Conservation (phyloP, 2,888 invertebrate species). For the Lepeophtheirus nordmannii region DNA sequence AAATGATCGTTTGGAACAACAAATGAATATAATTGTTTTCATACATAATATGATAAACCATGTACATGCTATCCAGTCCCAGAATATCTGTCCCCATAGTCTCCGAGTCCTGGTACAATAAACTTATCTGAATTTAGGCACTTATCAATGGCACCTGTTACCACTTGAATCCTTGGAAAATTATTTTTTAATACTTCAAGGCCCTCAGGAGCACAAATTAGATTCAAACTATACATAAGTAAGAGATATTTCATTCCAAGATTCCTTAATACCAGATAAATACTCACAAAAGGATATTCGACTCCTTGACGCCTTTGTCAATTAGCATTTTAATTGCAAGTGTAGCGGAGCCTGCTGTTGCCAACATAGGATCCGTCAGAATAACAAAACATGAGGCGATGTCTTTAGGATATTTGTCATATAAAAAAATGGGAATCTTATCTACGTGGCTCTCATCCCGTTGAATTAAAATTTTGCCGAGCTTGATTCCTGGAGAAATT, state of each 20-base stretch:
- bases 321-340: slow-evolving; percentile 18
- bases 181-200: slow-evolving; percentile 10
- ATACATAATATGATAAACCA: neutral
- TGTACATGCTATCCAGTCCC: slow-evolving; percentile 9
- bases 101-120: slow-evolving; percentile 24
- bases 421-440: slow-evolving; percentile 18
- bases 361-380: slow-evolving; percentile 24
- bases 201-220: slow-evolving; percentile 24
- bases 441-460: slow-evolving; percentile 17
- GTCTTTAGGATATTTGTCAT: slow-evolving; percentile 23
- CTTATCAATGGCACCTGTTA: slow-evolving; percentile 22
- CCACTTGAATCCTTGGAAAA: slow-evolving; percentile 16
- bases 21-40: neutral
- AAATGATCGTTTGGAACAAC: no score
- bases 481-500: slow-evolving; percentile 12
- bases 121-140: slow-evolving; percentile 15
- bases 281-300: slow-evolving; percentile 22
- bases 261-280: neutral
- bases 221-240: neutral
- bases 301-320: slow-evolving; percentile 9
- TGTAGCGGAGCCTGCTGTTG: slow-evolving; percentile 21
- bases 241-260: neutral
- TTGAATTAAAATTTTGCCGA: slow-evolving; percentile 24
- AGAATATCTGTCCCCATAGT: slow-evolving; percentile 24
- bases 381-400: slow-evolving; percentile 20